Percentiles rank a stretch among this genome's conserved stretches.
Evolutionary conservation across 53 echinoderm and acorn worm genomes (phyloP).

Genomic region (Arbacia lixula): DNA sequence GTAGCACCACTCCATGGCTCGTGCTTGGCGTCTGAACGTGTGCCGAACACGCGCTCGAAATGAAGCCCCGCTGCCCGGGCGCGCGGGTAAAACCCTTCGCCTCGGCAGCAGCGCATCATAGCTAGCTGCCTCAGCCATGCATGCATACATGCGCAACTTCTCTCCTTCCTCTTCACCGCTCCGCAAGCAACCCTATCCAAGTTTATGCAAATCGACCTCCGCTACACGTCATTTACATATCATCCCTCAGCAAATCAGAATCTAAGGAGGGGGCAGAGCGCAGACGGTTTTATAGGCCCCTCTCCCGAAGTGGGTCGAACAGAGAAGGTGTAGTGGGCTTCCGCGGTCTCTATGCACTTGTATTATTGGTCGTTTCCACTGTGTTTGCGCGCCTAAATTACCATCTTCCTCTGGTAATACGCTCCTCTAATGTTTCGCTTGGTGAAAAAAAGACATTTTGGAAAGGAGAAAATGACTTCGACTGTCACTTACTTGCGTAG

Average conservation of each 20-base stretch:
- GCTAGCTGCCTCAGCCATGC: conserved; percentile 8
- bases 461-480: conserved; percentile 7
- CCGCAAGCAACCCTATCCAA: conserved; percentile 9
- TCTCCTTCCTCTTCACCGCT: conserved; percentile 44
- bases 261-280: conserved; percentile 52
- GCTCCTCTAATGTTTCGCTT: conserved; percentile 2
- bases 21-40: conserved; percentile 43
- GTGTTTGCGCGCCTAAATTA: conserved; percentile 54
- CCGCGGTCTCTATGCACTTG: conserved; percentile 42
- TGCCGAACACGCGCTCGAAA: conserved; percentile 49
- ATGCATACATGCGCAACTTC: conserved; percentile 33
- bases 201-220: conserved; percentile 52
- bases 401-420: conserved; percentile 31
- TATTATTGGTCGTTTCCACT: conserved; percentile 71
- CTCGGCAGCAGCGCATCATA: conserved; percentile 46
- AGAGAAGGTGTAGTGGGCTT: conserved; percentile 48
- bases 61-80: conserved; percentile 24
- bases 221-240: conserved; percentile 48
- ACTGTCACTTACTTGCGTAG: conserved; percentile 22
- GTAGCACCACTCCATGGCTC: conserved; percentile 76
- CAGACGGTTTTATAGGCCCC: conserved; percentile 44
- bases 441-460: neutral
- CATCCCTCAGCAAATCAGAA: conserved; percentile 36
- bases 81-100: conserved; percentile 35
- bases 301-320: conserved; percentile 7